Base-by-base conservation (phyloP, 1,140 invertebrate species). In the Microplitis demolitor region DNA sequence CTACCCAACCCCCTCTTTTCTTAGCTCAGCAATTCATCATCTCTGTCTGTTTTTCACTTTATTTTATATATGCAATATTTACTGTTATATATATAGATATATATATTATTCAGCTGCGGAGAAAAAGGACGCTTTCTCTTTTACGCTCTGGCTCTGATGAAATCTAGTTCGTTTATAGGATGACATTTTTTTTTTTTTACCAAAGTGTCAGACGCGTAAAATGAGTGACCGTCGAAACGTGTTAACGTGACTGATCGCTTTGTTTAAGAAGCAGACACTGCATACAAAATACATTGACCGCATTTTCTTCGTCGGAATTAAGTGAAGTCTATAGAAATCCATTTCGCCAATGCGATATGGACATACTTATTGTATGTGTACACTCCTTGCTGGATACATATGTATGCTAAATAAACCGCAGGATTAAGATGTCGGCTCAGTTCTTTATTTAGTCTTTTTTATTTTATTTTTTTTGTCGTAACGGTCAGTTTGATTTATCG, bases 11-110 rank as follows among this genome's bases (percentile, higher is more conserved):
- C 77, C 78, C 78, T 74, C 73, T 69, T 69, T 74, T 72, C 74
- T 76, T 70, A 73, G 69, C 72, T 68, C 62, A 74, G 83, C 82
- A 85, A 86, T 87, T 86, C 83, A 87, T 86, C 85, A 87, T 87
- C 82, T 86, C 79, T 75, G 84, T 85, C 84, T 85, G 61, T 85
- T 86, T 87, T 86, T 86, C 86, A 84, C 86, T 85, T 86, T 85
- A 86, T 82, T 87, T 86, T 45, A 6, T 86, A 85, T 86, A 87
- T 86, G 85, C 85, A 87, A 85, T 84, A 85, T 86, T 86, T 86
- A 86, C 85, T 45, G 39, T 9, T 45, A 45, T 6, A 9, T 45
- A 9, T 45, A 45, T 45, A 24, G 1, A 24, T 82, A 82, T 86
- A 86, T 86, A 86, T 87, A 86, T 87, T 87, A 87, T 87, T 83